Percentiles rank a stretch among this genome's conserved stretches.
Evolutionary conservation across 2,113 vertebrate species (phyloP).

Genomic region (Gallinago paraguaiae): DNA sequence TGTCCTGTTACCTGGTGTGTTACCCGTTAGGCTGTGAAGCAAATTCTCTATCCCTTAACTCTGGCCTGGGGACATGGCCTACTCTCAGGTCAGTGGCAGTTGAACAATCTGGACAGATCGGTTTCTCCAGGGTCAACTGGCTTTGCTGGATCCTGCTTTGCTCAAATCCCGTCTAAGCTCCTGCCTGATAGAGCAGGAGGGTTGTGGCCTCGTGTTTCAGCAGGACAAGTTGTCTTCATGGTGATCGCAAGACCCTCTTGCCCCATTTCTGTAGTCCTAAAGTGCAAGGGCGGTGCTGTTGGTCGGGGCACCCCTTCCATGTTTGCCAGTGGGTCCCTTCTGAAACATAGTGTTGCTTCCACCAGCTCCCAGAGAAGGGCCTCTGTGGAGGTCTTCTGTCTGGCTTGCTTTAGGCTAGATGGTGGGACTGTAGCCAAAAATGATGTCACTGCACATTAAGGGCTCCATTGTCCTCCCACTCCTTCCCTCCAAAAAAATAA

Average conservation of each 20-base stretch:
- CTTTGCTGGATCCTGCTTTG: conserved; percentile 26
- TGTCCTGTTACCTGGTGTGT: not conserved
- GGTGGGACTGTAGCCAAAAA: conserved; percentile 19
- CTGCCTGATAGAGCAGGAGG: not conserved
- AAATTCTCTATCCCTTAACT: not conserved
- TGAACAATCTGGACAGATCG: conserved; percentile 26
- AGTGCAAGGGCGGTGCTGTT: not conserved
- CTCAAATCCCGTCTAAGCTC: not conserved
- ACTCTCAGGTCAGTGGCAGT: not conserved
- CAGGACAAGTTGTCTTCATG: rapidly evolving
- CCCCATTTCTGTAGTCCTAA: not conserved
- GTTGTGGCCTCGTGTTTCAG: not conserved
- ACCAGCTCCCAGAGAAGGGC: not conserved
- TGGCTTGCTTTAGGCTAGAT: not conserved
- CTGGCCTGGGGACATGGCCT: conserved; percentile 26
- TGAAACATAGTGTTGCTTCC: not conserved
- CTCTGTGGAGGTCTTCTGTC: not conserved
- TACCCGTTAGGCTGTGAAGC: not conserved
- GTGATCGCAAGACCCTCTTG: not conserved
- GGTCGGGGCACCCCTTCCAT: not conserved
- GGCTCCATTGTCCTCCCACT: conserved; percentile 17
- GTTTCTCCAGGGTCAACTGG: conserved; percentile 32
- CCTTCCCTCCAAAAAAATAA: not conserved
- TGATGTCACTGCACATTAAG: conserved; percentile 30
- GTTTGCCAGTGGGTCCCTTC: rapidly evolving